A percentile compares a stretch with the other conserved stretches of the same genome.
Evolutionary conservation across 2,113 vertebrate species (phyloP).

Genomic region (Illadopsis cleaveri): DNA sequence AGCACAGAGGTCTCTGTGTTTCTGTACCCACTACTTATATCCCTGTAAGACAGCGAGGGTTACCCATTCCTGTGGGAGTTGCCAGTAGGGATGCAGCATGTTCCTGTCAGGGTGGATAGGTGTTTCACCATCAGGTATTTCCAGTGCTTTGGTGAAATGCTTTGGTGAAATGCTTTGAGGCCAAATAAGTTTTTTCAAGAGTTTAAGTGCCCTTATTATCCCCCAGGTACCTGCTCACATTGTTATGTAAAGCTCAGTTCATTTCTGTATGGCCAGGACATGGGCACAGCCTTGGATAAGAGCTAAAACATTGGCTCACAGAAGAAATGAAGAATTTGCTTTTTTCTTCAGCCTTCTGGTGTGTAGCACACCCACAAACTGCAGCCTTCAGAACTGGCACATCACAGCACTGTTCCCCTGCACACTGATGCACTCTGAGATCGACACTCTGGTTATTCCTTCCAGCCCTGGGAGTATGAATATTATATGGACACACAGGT

Average conservation of each 20-base stretch:
- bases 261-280: background rate
- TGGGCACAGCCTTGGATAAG: background rate
- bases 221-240: background rate
- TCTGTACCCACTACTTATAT: accelerated
- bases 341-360: background rate
- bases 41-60: background rate
- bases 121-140: background rate
- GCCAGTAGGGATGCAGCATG: background rate
- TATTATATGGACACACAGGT: background rate
- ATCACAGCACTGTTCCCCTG: background rate
- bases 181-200: background rate
- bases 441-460: background rate
- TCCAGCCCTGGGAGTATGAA: background rate
- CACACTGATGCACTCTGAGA: background rate
- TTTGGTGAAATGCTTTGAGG: background rate
- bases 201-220: background rate
- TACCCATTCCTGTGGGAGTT: background rate
- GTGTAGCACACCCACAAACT: background rate
- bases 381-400: background rate
- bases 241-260: background rate
- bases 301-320: background rate
- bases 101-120: background rate
- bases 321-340: background rate
- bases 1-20: accelerated
- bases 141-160: background rate